Conservation (phyloP, 2,888 invertebrate genomes). For the Macrophya alboannulata region DNA sequence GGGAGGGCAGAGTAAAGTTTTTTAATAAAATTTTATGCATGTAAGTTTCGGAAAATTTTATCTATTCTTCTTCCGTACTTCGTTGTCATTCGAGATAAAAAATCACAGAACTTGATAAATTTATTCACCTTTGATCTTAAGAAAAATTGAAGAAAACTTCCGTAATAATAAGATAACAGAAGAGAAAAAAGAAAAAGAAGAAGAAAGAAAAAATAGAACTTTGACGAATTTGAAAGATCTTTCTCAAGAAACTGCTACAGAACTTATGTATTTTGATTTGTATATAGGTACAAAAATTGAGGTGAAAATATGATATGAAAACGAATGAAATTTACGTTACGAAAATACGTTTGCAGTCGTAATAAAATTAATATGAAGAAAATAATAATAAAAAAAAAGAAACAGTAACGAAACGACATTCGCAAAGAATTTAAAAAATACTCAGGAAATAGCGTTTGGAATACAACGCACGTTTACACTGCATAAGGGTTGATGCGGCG, state of each 20-base stretch:
- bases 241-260: not conserved
- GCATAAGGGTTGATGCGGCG: conserved; percentile 22
- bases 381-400: not conserved
- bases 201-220: not conserved
- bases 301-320: not conserved
- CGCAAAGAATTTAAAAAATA: conserved; percentile 18
- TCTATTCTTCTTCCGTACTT: not conserved
- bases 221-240: not conserved
- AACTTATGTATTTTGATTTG: not conserved
- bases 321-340: not conserved
- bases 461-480: conserved; percentile 23
- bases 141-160: not conserved
- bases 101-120: not conserved
- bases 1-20: not conserved
- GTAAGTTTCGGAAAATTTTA: not conserved
- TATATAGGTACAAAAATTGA: not conserved
- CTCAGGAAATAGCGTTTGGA: not conserved
- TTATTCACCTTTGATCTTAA: not conserved
- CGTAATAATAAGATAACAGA: not conserved
- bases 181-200: not conserved
- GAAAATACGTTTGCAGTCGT: not conserved
- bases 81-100: not conserved
- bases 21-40: not conserved
- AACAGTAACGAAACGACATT: not conserved
- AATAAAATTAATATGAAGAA: not conserved